Evolutionary conservation across 2,113 vertebrate species (phyloP).

Genomic region (Lynx canadensis): DNA sequence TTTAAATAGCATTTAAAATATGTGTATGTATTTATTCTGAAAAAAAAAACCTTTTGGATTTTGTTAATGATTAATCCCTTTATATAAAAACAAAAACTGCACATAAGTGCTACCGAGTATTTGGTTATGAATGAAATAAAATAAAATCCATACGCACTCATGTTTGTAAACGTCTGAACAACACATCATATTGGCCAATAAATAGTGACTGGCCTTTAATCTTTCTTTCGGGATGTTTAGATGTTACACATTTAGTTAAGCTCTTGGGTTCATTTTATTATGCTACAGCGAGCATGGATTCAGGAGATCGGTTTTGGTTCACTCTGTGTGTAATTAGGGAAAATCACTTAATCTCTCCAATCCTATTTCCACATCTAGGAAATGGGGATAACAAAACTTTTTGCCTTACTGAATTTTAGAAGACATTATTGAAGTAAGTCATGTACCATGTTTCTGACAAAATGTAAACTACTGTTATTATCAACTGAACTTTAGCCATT

Average conservation of each 20-base stretch:
- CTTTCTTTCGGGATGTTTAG: constrained; percentile 25
- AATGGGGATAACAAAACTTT: neutral
- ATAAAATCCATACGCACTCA: neutral
- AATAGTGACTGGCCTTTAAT: neutral
- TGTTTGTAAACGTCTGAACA: constrained; percentile 2
- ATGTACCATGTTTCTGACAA: neutral
- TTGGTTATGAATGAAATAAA: constrained; percentile 27
- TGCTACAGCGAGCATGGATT: neutral
- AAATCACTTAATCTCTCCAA: neutral
- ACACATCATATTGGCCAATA: neutral
- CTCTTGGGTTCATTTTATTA: neutral
- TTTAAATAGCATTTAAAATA: neutral
- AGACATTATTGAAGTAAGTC: neutral
- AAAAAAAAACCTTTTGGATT: neutral
- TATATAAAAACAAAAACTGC: neutral
- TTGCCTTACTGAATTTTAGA: neutral
- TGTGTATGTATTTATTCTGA: neutral
- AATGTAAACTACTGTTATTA: neutral
- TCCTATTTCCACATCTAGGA: neutral
- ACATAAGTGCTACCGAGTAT: neutral
- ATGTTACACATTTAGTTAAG: neutral
- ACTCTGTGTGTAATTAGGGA: neutral
- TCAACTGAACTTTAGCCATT: neutral
- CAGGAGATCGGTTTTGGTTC: neutral
- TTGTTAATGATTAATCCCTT: neutral